Evolutionary conservation across 1,140 invertebrate species (phyloP).

Genomic region (Leptinotarsa defecta): DNA sequence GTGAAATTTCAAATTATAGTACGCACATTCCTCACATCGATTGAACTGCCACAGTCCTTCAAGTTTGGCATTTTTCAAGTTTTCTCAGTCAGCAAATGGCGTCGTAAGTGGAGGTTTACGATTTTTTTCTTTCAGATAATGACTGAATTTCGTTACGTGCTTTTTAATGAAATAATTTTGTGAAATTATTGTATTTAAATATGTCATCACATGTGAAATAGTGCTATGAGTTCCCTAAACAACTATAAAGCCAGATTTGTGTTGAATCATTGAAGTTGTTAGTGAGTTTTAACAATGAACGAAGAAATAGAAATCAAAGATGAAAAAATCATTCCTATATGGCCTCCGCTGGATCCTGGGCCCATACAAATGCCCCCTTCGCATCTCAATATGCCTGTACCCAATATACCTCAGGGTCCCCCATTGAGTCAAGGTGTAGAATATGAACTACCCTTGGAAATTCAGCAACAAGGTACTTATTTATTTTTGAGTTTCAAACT

Average conservation of each 20-base stretch:
- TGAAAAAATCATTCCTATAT: constrained; percentile 37
- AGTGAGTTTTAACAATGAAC: constrained; percentile 49
- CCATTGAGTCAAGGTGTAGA: constrained; percentile 46
- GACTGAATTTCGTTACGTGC: constrained; percentile 50
- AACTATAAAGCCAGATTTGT: neutral
- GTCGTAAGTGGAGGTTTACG: constrained; percentile 54
- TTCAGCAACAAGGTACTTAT: constrained; percentile 75
- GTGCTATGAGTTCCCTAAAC: constrained; percentile 10
- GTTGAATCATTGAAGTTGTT: constrained; percentile 25
- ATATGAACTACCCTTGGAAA: constrained; percentile 80
- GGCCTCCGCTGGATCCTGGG: constrained; percentile 48
- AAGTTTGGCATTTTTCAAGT: constrained; percentile 3
- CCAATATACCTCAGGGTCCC: constrained; percentile 51
- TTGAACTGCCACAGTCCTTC: constrained; percentile 2
- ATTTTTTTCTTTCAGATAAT: constrained; percentile 52
- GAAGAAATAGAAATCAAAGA: constrained; percentile 53
- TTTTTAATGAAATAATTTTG: constrained; percentile 37
- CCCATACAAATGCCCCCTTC: constrained; percentile 44
- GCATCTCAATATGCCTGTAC: constrained; percentile 44
- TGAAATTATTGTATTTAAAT: constrained; percentile 21
- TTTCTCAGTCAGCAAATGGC: constrained; percentile 57
- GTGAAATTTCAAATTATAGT: neutral
- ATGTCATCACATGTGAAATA: constrained; percentile 22
- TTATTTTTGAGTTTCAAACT: too few relatives aligned
- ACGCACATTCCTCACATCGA: neutral